These are phyloP conservation scores for Hirtodrosophila cameraria DNA, from an alignment of 2,888 invertebrate genomes.

Conservation along the genomic window DNA sequence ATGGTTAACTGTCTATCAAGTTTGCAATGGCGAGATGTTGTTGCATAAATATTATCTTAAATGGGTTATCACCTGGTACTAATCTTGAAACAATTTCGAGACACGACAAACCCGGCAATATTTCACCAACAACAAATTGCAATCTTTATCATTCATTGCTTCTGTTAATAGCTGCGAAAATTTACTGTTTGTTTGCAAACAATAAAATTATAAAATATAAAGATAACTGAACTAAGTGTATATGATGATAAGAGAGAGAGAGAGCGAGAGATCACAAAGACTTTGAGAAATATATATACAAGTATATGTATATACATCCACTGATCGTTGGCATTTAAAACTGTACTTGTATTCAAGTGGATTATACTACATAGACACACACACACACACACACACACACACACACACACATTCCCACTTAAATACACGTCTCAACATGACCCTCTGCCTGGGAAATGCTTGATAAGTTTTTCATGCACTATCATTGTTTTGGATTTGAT, in stretches of 20 bases:
- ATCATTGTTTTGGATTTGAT: conserved; percentile 27
- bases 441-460: not conserved
- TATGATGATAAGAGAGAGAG: too few relatives aligned
- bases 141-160: conserved; percentile 49
- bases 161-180: conserved; percentile 50
- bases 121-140: conserved; percentile 22
- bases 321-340: not conserved
- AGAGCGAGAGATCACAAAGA: too few relatives aligned
- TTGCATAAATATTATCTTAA: conserved; percentile 51
- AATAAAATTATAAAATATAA: conserved; percentile 23
- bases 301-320: not conserved
- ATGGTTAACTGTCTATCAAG: conserved; percentile 34
- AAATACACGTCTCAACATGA: not conserved
- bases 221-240: conserved; percentile 10
- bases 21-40: conserved; percentile 1
- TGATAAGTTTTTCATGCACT: conserved; percentile 13
- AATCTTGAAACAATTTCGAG: conserved; percentile 41
- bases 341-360: conserved; percentile 22
- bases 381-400: not conserved
- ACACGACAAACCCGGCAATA: conserved; percentile 7
- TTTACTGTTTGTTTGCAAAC: conserved; percentile 60
- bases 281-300: not conserved
- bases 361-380: conserved; percentile 4
- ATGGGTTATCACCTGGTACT: conserved; percentile 41
- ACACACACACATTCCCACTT: not conserved